Conservation (phyloP, 1,140 invertebrate genomes). For the Drosophila parabipectinata region DNA sequence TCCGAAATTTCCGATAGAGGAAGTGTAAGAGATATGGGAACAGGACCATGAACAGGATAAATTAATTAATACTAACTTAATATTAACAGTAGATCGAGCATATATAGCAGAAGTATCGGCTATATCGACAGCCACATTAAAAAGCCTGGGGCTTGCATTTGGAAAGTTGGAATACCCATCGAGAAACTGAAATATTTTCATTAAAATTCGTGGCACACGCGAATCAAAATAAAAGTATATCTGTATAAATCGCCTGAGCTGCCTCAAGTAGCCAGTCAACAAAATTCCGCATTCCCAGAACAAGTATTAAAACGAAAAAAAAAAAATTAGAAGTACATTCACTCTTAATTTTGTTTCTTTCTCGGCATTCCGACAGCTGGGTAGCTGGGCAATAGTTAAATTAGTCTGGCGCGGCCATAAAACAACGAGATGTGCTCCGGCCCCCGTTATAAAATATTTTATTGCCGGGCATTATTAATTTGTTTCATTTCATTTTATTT, state of each 20-base stretch:
- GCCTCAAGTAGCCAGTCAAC: background rate
- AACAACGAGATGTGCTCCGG: conserved; percentile 46
- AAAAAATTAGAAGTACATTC: conserved; percentile 9
- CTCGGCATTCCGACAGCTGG: background rate
- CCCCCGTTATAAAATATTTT: conserved; percentile 59
- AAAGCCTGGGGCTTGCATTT: conserved; percentile 3
- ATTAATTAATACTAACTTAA: conserved; percentile 64
- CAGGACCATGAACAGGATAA: conserved; percentile 14
- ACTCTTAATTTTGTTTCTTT: conserved; percentile 9
- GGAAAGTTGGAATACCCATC: conserved; percentile 22
- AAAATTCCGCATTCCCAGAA: background rate
- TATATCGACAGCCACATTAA: conserved; percentile 1
- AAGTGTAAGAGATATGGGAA: conserved; percentile 18
- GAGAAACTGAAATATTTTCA: conserved; percentile 40
- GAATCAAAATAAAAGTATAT: conserved; percentile 22
- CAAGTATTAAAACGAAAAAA: conserved; percentile 4
- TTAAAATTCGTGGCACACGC: conserved; percentile 56
- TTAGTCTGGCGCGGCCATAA: conserved; percentile 57
- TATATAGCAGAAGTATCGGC: conserved; percentile 1
- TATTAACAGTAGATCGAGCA: conserved; percentile 40
- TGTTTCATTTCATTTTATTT: conserved; percentile 51
- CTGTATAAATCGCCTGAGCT: conserved; percentile 49
- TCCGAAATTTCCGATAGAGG: conserved; percentile 23
- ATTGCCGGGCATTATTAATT: conserved; percentile 69
- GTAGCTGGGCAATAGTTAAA: conserved; percentile 52